These are phyloP conservation scores for Digitonthophagus gazella DNA, from an alignment of 2,888 invertebrate genomes.

Conservation along the genomic window DNA sequence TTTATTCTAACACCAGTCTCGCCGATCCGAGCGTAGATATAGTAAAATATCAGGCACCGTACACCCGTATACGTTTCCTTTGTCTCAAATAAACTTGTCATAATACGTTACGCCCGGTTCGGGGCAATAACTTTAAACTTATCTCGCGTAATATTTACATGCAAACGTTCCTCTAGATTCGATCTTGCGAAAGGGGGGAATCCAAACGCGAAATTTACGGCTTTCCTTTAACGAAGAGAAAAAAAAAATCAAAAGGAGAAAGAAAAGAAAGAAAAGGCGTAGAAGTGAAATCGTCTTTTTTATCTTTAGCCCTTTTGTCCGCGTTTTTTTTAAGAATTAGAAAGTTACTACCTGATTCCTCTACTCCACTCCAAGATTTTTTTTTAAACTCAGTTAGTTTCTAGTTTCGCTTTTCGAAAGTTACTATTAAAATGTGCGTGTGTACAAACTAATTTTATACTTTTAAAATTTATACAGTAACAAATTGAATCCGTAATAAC, in stretches of 20 bases:
- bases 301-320: background rate
- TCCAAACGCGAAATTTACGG: slow-evolving; percentile 17
- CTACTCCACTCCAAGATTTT: background rate
- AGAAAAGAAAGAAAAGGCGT: too few relatives aligned
- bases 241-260: too few relatives aligned
- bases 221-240: too few relatives aligned
- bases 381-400: background rate
- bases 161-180: slow-evolving; percentile 48
- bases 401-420: background rate
- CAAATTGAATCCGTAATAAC: background rate
- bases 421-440: background rate
- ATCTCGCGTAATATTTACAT: slow-evolving; percentile 48
- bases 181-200: slow-evolving; percentile 39
- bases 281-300: background rate
- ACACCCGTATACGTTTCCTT: slow-evolving; percentile 6
- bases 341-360: background rate
- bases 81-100: slow-evolving; percentile 45
- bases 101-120: slow-evolving; percentile 45
- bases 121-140: slow-evolving; percentile 43
- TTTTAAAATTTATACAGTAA: too few relatives aligned
- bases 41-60: background rate
- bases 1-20: background rate
- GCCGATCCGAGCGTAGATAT: background rate
- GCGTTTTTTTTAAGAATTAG: background rate
- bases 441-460: background rate